These are phyloP conservation scores for Diarsia dahlii DNA, from an alignment of 2,888 invertebrate genomes.

Conservation along the genomic window DNA sequence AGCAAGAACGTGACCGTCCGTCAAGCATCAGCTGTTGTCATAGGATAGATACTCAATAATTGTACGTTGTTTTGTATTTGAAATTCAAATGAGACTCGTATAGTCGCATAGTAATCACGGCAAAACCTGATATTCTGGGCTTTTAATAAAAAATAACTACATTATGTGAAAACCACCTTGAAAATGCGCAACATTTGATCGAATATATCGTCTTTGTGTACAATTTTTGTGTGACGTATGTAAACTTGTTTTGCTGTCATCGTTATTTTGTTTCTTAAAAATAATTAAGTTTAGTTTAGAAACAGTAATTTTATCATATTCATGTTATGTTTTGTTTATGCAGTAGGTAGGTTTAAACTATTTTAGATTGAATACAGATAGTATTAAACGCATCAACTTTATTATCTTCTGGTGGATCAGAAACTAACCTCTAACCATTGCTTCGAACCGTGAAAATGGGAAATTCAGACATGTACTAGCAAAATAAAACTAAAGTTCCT, in stretches of 20 bases:
- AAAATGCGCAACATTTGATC: conserved; percentile 43
- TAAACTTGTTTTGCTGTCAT: conserved; percentile 34
- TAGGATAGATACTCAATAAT: conserved; percentile 40
- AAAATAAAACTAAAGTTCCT: background rate
- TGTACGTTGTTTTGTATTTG: conserved; percentile 56
- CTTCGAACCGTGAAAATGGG: conserved; percentile 2
- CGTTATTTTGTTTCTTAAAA: conserved; percentile 19
- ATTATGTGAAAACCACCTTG: conserved; percentile 50
- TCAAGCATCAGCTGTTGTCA: conserved; percentile 51
- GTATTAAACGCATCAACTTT: conserved; percentile 21
- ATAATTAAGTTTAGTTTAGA: conserved; percentile 6
- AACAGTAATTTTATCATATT: conserved; percentile 4
- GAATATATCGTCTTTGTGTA: conserved; percentile 47
- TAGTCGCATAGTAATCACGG: conserved; percentile 44
- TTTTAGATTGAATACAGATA: conserved; percentile 25
- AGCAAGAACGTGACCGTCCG: conserved; percentile 17
- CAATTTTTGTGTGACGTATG: conserved; percentile 46
- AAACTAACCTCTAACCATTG: conserved; percentile 34
- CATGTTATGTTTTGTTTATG: background rate
- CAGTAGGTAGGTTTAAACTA: background rate
- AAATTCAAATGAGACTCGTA: conserved; percentile 63
- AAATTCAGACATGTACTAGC: background rate
- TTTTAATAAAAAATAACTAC: conserved; percentile 43
- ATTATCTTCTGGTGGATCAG: conserved; percentile 45
- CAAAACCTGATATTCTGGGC: conserved; percentile 62